Evolutionary conservation across 2,113 vertebrate species (phyloP).

Genomic region (Embiotoca jacksoni): DNA sequence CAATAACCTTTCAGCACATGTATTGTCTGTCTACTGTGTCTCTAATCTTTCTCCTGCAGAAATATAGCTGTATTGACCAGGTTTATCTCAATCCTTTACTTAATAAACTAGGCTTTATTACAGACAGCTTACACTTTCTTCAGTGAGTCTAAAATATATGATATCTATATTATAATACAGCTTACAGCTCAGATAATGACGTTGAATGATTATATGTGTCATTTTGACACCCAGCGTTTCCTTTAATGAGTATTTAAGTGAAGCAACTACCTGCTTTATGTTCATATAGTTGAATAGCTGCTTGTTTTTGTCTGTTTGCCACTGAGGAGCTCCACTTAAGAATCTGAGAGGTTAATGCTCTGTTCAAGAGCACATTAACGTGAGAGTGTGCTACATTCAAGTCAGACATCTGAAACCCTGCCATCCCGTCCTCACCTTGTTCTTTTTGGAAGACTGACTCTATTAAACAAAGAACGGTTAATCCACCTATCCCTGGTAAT

Average conservation of each 20-base stretch:
- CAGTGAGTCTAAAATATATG: too few species aligned
- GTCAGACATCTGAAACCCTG: not conserved
- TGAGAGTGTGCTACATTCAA: not conserved
- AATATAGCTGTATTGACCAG: not conserved
- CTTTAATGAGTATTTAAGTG: not conserved
- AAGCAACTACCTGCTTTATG: not conserved
- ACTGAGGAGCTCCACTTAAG: conserved; percentile 24
- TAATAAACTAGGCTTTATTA: too few species aligned
- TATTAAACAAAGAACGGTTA: conserved; percentile 56
- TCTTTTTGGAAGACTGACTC: conserved; percentile 39
- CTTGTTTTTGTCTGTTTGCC: not conserved
- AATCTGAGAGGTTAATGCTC: conserved; percentile 3
- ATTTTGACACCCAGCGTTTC: not conserved
- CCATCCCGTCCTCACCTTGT: conserved; percentile 7
- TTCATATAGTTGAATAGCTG: too few species aligned
- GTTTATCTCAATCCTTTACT: not conserved
- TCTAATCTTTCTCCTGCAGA: not conserved
- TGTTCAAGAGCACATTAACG: conserved; percentile 28
- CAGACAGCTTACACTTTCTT: too few species aligned
- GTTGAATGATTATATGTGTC: too few species aligned
- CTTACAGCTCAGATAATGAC: too few species aligned
- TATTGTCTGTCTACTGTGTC: too few species aligned
- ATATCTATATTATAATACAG: too few species aligned
- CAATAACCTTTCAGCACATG: too few species aligned
- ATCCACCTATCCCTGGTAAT: conserved; percentile 44